Percentiles rank a stretch among this genome's conserved stretches.
These are phyloP conservation scores for Drosophila suzukii DNA, from an alignment of 1,140 invertebrate genomes.

Conservation along the genomic window DNA sequence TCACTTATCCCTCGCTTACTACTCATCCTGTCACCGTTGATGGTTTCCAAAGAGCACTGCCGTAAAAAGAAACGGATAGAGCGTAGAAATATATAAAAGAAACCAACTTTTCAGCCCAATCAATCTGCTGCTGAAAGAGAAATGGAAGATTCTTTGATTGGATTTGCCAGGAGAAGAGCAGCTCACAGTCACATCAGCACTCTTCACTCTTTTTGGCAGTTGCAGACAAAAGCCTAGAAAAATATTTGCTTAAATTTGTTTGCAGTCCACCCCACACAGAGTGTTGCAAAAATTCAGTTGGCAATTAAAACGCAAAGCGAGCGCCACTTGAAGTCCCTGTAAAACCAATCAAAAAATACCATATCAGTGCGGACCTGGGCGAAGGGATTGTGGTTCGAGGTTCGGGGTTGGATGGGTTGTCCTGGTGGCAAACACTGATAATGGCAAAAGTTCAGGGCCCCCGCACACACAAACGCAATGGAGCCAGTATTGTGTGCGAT, in stretches of 20 bases:
- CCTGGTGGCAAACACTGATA: conserved; percentile 51
- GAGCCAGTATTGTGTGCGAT: conserved; percentile 14
- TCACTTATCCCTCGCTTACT: background rate
- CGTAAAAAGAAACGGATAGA: background rate
- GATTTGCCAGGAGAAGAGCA: conserved; percentile 32
- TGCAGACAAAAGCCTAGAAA: conserved; percentile 63
- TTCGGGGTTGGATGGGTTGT: background rate
- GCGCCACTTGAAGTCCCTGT: conserved; percentile 51
- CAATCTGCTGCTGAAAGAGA: conserved; percentile 12
- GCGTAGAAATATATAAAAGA: background rate
- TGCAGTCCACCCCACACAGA: conserved; percentile 5
- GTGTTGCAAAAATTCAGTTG: conserved; percentile 52
- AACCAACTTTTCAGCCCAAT: conserved; percentile 24
- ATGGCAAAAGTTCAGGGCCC: conserved; percentile 57
- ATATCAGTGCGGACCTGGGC: conserved; percentile 42
- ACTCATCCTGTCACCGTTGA: background rate
- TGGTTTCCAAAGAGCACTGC: background rate
- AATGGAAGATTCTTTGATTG: conserved; percentile 38
- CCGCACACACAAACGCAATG: conserved; percentile 7
- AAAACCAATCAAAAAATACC: conserved; percentile 82
- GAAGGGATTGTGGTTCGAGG: conserved; percentile 13
- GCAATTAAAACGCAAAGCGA: conserved; percentile 71
- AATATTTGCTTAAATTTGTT: conserved; percentile 66
- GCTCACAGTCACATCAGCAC: conserved; percentile 48
- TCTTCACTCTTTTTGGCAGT: conserved; percentile 27